Evolutionary conservation across 2,113 vertebrate genomes (phyloP), one percentile per base, ranked within the genome.

Genomic region (Orientallactaga bullata): DNA sequence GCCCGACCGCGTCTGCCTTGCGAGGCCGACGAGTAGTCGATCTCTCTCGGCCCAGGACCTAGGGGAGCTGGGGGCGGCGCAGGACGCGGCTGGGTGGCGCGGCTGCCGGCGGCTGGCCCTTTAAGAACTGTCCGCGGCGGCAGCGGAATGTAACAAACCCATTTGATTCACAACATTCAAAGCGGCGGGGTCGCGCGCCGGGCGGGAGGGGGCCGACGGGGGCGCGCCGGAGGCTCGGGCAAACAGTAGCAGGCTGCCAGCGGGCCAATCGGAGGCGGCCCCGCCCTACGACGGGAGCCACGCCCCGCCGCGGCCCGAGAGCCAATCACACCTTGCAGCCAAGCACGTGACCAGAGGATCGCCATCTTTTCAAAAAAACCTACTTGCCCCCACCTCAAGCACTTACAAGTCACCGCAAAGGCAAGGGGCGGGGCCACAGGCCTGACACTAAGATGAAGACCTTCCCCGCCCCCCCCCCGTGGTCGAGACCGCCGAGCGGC

Each of bases 121-220:
- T 97, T 98, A 97, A 98, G 97, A 97, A 96, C 94, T 95, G 96
- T 94, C 96, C 93, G 93, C 89, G 65, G 95, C 96, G 80, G 85
- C 88, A 68, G 95, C 93, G 85, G 95, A 95, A 96, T 95, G 96
- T 69, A 96, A 97, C 94, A 95, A 96, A 97, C 92, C 95, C 95
- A 84, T 97, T 97, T 96, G 96, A 97, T 97, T 98, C 97, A 97
- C 97, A 98, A 98, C 98, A 98, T 98, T 98, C 93, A 95, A 94
- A 97, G 95, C 97, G 96, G 98, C 97, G 98, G 90, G 98, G 98
- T 96, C 94, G 98, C 97, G 97, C 97, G 96, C 90, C 35, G 73
- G 96, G 93, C 90, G 91, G 96, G 96, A 93, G 95, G 96, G 95
- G 91, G 96, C 90, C 89, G 84, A 8, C 94, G 90, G 94, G 94